Conservation (phyloP, 2,113 vertebrate species). For the Theristicus caerulescens region DNA sequence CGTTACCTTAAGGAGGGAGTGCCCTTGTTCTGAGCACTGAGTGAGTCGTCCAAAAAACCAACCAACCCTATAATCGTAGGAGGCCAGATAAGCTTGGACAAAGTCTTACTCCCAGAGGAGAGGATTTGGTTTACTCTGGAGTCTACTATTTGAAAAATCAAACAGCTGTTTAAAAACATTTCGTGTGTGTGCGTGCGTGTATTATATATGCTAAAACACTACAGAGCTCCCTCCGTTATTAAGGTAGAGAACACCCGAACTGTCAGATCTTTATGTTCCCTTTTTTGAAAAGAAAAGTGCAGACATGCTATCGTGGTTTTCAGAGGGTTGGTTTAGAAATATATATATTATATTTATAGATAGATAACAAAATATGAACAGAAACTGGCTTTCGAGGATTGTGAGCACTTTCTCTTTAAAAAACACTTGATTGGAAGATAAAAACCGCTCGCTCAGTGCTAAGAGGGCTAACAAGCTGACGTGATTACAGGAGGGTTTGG, state of each 20-base stretch:
- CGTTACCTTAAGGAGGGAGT: constrained; percentile 47
- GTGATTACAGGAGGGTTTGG: constrained; percentile 52
- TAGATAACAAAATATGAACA: constrained; percentile 70
- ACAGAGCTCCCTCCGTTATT: constrained; percentile 65
- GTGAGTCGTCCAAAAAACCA: constrained; percentile 48
- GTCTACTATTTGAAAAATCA: constrained; percentile 47
- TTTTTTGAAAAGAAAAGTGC: constrained; percentile 70
- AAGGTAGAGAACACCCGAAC: constrained; percentile 53
- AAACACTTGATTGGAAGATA: constrained; percentile 46
- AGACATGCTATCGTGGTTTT: constrained; percentile 58
- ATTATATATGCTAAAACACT: constrained; percentile 61
- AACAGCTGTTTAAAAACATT: constrained; percentile 71
- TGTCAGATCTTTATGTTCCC: constrained; percentile 49
- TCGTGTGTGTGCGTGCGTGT: constrained; percentile 34
- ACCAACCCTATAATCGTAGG: not conserved
- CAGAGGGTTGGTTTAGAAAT: constrained; percentile 59
- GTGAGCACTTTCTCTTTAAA: constrained; percentile 49
- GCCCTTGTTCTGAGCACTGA: constrained; percentile 71
- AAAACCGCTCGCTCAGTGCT: constrained; percentile 74
- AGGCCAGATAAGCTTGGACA: constrained; percentile 57
- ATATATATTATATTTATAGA: constrained; percentile 61
- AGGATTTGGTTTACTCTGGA: constrained; percentile 14
- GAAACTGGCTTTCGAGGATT: constrained; percentile 59
- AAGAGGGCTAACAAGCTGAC: constrained; percentile 67
- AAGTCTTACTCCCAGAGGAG: constrained; percentile 20